Base-by-base conservation (phyloP, 2,113 vertebrate species). In the Chionodraco myersi region DNA sequence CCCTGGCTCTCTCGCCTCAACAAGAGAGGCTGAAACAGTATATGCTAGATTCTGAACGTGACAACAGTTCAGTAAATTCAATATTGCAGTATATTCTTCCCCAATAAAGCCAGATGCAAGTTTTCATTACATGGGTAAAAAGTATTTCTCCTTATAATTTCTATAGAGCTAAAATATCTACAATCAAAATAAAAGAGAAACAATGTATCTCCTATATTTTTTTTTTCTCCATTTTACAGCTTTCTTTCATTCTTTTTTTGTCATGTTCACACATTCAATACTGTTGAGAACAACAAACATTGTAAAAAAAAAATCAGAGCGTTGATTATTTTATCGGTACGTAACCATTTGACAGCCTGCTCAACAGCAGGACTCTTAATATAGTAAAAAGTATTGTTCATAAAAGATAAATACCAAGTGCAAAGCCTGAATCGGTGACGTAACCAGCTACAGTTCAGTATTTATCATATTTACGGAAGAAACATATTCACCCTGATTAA, bases 401-500 rank as follows among this genome's bases (percentile, higher is more conserved):
- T 66, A 69, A 61, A 67, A 58, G 1, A 73, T 72, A 70, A 83
- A 72, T 60, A 82, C 68, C 36, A n/a, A 87, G 86, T 86, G 72
- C 61, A 79, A 83, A 64, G 81, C 72, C 77, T 82, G 76, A 80
- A 88, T 88, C 58, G 74, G 66, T 80, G 61, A 78, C 70, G 64
- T 84, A 67, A 87, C 75, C 80, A 89, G 88, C 76, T 89, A 88
- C 79, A 84, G 73, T 88, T 87, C 59, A 66, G 62, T 76, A 79
- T 63, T 61, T 14, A 79, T 52, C 16, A 82, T 70, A 72, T 72
- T 56, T 72, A 80, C 68, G 82, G 90, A 91, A 89, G 88, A 88
- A 82, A 66, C 45, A 49, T 45, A 80, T 62, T 89, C 10, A 77
- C 87, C 87, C 86, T 88, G 85, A 82, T 80, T 87, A 45, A 44